Evolutionary conservation across 2,797 vertebrate species (phyloP), one percentile per base, ranked within the genome.

Genomic region (Mormyrus proboscirostris): DNA sequence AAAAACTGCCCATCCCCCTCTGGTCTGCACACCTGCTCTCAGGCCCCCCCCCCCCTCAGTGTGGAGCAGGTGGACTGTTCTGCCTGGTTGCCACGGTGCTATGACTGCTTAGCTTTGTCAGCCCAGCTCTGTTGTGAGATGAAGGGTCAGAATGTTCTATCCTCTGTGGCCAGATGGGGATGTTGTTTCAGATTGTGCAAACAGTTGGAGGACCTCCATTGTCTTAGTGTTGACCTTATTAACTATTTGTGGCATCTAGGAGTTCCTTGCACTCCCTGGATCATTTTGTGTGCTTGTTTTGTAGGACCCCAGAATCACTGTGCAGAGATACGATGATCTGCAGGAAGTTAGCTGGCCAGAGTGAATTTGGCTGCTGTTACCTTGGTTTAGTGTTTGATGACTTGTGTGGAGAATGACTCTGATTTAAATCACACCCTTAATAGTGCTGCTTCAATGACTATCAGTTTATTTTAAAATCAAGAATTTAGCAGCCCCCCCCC

Each of bases 121-220:
- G 51, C 85, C 12, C 2, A 2, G 51, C 29, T 55, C 50, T 86
- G 25, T 7, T 25, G 82, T 90, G 69, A 86, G 49, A 55, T 55
- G 73, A 41, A 38, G 33, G 82, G 73, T 79, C 88, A 79, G 88
- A 79, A 82, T 73, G 85, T 86, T 89, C 49, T 79, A 69, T 89
- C 47, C 22, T 84, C 87, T 87, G 38, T 89, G 84, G 76, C 59
- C 86, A 44, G 25, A 41, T 59, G 87, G 62, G 29, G 38, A 84
- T 55, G 44, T 88, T 19, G 8, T 33, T 76, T 87, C 7, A 55
- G 49, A 38, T 9, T 84, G 82, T 79, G 38, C 38, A 69, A 69
- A 69, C 65, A 69, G 25, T 79, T 44, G 73, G 73, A 44, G 38
- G 73, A n/a, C 73, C 73, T 79, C 38, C 16, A n/a, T 79, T 79